Evolutionary conservation across 2,888 invertebrate species (phyloP).

Genomic region (Agrotis ipsilon): DNA sequence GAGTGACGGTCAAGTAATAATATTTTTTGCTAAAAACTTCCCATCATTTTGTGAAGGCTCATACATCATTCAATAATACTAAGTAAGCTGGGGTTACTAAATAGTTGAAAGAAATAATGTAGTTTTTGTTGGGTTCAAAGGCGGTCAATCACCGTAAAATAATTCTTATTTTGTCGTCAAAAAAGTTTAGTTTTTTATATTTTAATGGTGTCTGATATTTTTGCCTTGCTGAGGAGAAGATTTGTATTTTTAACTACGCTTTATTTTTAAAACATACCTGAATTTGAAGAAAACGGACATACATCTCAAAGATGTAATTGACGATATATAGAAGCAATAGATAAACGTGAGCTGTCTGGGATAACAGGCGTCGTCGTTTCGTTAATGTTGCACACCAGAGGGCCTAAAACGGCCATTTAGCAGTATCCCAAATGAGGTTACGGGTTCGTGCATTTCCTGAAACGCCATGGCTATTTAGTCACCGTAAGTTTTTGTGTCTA

Average conservation of each 20-base stretch:
- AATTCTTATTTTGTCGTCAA: background rate
- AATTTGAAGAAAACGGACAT: background rate
- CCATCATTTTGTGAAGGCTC: slow-evolving; percentile 46
- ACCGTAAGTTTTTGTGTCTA: background rate
- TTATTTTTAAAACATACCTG: background rate
- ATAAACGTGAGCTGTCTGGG: no score
- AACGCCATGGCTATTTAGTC: no score
- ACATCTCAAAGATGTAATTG: no score
- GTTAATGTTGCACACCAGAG: no score
- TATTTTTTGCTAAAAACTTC: slow-evolving; percentile 54
- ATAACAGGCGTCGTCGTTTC: no score
- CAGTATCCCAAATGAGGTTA: no score
- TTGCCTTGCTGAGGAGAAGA: no score
- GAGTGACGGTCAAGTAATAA: slow-evolving; percentile 39
- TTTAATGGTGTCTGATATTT: background rate
- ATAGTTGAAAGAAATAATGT: background rate
- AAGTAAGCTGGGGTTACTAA: slow-evolving; percentile 25
- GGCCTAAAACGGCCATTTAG: no score
- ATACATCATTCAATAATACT: slow-evolving; percentile 29
- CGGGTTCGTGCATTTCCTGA: no score
- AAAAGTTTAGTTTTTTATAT: background rate
- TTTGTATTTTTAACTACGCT: no score
- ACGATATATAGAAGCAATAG: no score
- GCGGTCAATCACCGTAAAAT: slow-evolving; percentile 16
- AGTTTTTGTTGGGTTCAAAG: slow-evolving; percentile 33